Percentiles rank a stretch among this genome's conserved stretches.
Conservation (phyloP, 1,140 invertebrate genomes). For the Gryllus bimaculatus region DNA sequence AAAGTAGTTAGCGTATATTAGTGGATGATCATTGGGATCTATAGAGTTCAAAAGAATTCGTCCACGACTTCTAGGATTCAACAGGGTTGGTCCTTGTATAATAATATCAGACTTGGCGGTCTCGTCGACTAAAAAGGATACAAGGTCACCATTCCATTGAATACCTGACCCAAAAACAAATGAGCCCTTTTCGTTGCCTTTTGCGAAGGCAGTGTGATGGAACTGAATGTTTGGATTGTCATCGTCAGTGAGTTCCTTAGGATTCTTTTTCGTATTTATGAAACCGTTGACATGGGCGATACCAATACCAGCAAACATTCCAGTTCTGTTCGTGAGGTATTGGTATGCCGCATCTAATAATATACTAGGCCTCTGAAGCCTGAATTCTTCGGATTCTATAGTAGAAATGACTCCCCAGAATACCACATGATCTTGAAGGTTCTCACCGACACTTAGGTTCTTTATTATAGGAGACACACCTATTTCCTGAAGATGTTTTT, state of each 20-base stretch:
- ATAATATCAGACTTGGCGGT: conserved; percentile 20
- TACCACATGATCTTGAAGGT: conserved; percentile 69
- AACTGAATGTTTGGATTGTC: neutral
- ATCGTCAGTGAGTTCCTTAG: neutral
- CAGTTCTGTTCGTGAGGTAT: neutral
- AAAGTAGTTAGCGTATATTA: conserved; percentile 88
- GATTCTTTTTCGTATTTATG: neutral
- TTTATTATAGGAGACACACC: conserved; percentile 14
- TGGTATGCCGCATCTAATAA: neutral
- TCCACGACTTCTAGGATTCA: conserved; percentile 62
- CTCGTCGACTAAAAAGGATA: neutral
- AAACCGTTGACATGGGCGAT: neutral
- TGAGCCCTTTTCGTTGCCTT: neutral
- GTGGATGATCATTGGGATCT: conserved; percentile 61
- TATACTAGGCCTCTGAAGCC: conserved; percentile 32
- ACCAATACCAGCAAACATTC: neutral
- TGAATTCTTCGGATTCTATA: conserved; percentile 37
- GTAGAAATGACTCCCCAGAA: conserved; percentile 57
- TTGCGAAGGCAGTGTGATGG: neutral
- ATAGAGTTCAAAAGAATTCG: conserved; percentile 50
- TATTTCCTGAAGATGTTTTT: conserved; percentile 29
- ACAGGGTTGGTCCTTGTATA: conserved; percentile 30
- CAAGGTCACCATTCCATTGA: neutral
- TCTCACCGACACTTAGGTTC: conserved; percentile 66
- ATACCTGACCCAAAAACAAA: neutral